Evolutionary conservation across 2,888 invertebrate genomes (phyloP), one percentile per base, ranked within the genome.

Genomic region (Timema podura): DNA sequence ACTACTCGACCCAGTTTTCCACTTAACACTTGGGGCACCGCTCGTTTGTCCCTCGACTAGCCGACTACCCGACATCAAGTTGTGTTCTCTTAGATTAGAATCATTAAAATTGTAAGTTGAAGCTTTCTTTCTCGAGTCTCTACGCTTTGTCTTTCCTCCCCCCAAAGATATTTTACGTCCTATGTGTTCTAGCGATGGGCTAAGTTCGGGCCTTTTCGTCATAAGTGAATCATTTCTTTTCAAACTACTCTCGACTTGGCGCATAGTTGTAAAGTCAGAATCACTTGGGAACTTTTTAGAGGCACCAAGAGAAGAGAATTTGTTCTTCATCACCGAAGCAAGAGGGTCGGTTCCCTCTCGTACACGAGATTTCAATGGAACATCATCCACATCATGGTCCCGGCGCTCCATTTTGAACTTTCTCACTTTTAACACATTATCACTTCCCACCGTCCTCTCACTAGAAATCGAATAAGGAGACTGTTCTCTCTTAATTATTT

Each of bases 101-200:
- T 85, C 85, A 72, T 87, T 86, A 70, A 84, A 84, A 71, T 85
- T 84, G 74, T 85, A 79, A 74, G 74, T 71, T 51, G 75, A 75
- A 30, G 83, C 79, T 76, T 87, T 86, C 78, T 86, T 87, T 77
- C 85, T 83, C 80, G 86, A 86, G 76, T 87, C 87, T 78, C 86
- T 85, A 78, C 83, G 82, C 75, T 83, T 83, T 68, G 81, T 81
- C 78, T 82, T 82, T 54, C 80, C 80, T 68, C 71, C 51, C 5
- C 70, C 61, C 8, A 57, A 9, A 11, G 61, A 61, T 45, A 61
- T 9, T 61, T 61, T 61, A 13, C 61, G 45, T 44, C 61, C 61
- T 13, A 44, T 45, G 5, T 16, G 61, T 45, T 61, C 61, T 13
- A 44, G 45, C 6, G 61, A 44, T 7, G 61, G 45, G 7, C 6